phyloP scores from a whole-genome alignment of 2,797 vertebrate genomes.

The Acridotheres tristis region DNA sequence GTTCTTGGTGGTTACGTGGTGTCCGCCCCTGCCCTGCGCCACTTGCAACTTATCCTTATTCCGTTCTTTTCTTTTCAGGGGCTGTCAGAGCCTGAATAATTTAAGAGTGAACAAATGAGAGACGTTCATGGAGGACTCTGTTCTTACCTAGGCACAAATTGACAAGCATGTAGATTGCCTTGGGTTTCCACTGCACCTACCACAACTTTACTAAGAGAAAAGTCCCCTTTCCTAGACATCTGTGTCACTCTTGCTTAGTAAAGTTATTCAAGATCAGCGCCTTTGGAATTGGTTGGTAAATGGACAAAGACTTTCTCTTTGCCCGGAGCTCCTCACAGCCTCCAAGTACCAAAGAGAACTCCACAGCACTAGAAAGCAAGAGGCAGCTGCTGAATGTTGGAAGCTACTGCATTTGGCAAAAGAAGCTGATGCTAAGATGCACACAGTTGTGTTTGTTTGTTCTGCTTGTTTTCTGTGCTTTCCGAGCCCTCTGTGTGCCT shows the following conservation, averaged over 20 bases:
- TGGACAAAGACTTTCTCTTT: constrained; percentile 70
- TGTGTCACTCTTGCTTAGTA: constrained; percentile 67
- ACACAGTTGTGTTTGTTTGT: constrained; percentile 69
- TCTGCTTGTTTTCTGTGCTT: constrained; percentile 70
- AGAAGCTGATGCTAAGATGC: constrained; percentile 69
- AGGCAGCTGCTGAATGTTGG: constrained; percentile 70
- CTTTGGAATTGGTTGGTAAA: constrained; percentile 68
- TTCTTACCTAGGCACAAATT: constrained; percentile 68
- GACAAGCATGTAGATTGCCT: constrained; percentile 65
- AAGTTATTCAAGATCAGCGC: constrained; percentile 66
- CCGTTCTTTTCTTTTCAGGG: constrained; percentile 69
- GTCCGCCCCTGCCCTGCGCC: constrained; percentile 34
- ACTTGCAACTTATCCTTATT: constrained; percentile 62
- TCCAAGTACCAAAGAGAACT: constrained; percentile 70
- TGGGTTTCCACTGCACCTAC: constrained; percentile 66
- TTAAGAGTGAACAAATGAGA: constrained; percentile 68
- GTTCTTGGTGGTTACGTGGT: constrained; percentile 64
- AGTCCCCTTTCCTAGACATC: constrained; percentile 55
- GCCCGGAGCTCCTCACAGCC: constrained; percentile 66
- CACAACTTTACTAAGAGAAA: constrained; percentile 68
- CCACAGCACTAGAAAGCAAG: constrained; percentile 68
- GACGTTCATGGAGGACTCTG: constrained; percentile 64
- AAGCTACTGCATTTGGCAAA: constrained; percentile 71
- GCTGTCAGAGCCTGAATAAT: constrained; percentile 70
- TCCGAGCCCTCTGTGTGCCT: constrained; percentile 62